Conservation (phyloP, 2,797 vertebrate genomes). For the Momotus momota region DNA sequence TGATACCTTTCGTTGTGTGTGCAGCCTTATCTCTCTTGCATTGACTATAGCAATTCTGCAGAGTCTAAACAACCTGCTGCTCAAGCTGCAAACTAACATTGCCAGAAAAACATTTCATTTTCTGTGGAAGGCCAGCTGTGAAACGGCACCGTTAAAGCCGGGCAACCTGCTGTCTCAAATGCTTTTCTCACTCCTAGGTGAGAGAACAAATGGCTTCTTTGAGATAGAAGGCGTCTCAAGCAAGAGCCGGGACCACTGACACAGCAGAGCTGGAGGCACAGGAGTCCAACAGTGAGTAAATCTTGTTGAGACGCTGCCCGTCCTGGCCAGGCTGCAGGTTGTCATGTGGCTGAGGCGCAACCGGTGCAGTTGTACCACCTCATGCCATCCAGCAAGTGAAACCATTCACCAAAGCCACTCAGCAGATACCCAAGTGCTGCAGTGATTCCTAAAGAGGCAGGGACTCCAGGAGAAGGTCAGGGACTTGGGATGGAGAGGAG, state of each 20-base stretch:
- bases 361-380: fast-evolving
- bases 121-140: not conserved
- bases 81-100: not conserved
- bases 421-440: not conserved
- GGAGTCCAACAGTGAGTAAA: not conserved
- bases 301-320: not conserved
- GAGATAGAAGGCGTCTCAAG: not conserved
- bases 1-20: not conserved
- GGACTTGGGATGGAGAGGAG: not conserved
- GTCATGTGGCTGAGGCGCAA: not conserved
- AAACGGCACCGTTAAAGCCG: not conserved
- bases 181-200: not conserved
- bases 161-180: not conserved
- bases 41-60: not conserved
- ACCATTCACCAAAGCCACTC: not conserved
- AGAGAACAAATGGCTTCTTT: not conserved
- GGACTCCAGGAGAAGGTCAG: not conserved
- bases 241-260: not conserved
- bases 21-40: not conserved
- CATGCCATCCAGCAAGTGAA: not conserved
- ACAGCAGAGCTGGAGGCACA: not conserved
- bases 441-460: not conserved
- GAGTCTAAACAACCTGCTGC: not conserved
- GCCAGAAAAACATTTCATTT: not conserved
- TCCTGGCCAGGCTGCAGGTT: not conserved